These are phyloP conservation scores for Helogale parvula DNA, from an alignment of 2,113 vertebrate species.

Conservation along the genomic window DNA sequence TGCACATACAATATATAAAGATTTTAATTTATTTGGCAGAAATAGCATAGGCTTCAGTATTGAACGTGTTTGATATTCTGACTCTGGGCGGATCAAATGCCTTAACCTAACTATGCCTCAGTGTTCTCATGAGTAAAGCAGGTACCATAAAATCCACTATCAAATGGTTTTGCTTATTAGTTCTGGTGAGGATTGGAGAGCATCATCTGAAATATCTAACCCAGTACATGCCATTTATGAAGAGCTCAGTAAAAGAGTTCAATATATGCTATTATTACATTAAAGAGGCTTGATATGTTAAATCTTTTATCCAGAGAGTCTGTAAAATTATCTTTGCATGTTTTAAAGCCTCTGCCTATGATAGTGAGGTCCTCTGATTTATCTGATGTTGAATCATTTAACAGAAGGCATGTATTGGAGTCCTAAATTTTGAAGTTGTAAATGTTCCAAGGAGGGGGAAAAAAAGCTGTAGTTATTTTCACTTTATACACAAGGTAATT, in stretches of 20 bases:
- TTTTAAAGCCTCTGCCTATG: constrained; percentile 26
- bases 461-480: background rate
- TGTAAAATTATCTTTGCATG: constrained; percentile 31
- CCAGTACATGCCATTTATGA: background rate
- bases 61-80: background rate
- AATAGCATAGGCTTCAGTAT: background rate
- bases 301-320: background rate
- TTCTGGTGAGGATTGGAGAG: background rate
- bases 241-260: background rate
- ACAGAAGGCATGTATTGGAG: constrained; percentile 44
- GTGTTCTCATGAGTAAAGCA: background rate
- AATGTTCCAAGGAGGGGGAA: constrained; percentile 16
- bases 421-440: constrained; percentile 52
- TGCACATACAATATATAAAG: background rate
- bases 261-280: background rate
- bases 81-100: background rate
- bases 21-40: background rate
- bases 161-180: background rate
- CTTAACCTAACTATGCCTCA: background rate
- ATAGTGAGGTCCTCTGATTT: constrained; percentile 56
- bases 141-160: background rate
- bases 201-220: background rate
- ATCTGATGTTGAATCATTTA: constrained; percentile 63
- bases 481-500: background rate
- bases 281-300: background rate